phyloP scores from a whole-genome alignment of 2,797 vertebrate species.

The Carapus acus region DNA sequence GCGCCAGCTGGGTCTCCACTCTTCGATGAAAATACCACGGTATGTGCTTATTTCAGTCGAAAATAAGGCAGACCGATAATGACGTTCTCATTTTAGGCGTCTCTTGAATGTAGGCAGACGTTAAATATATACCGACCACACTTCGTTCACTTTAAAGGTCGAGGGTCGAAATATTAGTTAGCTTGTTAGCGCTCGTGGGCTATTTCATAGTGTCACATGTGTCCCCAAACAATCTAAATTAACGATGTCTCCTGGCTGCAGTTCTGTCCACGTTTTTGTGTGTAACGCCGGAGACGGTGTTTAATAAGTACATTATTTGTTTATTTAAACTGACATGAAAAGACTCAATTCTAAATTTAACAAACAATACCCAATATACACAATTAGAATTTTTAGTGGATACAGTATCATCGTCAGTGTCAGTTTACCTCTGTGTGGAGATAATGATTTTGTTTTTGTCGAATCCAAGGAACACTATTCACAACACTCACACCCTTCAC shows the following conservation, averaged over 20 bases:
- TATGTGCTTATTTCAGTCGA: conserved; percentile 37
- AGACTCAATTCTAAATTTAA: too few relatives aligned
- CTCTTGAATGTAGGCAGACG: accelerated
- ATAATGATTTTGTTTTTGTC: not conserved
- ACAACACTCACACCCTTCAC: not conserved
- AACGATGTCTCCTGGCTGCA: not conserved
- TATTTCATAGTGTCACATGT: conserved; percentile 20
- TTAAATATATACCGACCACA: not conserved
- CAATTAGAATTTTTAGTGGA: too few relatives aligned
- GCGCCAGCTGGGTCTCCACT: conserved; percentile 35
- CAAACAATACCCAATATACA: too few relatives aligned
- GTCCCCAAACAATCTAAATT: not conserved
- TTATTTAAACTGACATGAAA: not conserved
- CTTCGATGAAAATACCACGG: conserved; percentile 48
- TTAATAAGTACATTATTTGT: too few relatives aligned
- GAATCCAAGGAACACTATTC: too few relatives aligned
- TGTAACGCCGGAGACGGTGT: too few relatives aligned
- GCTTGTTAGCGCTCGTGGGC: conserved; percentile 39
- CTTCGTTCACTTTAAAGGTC: conserved; percentile 10
- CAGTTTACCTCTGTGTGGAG: not conserved
- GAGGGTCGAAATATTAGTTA: conserved; percentile 26
- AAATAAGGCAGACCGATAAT: not conserved
- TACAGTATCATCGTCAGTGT: too few relatives aligned
- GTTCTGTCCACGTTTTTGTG: not conserved
- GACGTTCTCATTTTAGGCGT: not conserved